phyloP scores from a whole-genome alignment of 2,888 invertebrate genomes.

The Trilocha varians region DNA sequence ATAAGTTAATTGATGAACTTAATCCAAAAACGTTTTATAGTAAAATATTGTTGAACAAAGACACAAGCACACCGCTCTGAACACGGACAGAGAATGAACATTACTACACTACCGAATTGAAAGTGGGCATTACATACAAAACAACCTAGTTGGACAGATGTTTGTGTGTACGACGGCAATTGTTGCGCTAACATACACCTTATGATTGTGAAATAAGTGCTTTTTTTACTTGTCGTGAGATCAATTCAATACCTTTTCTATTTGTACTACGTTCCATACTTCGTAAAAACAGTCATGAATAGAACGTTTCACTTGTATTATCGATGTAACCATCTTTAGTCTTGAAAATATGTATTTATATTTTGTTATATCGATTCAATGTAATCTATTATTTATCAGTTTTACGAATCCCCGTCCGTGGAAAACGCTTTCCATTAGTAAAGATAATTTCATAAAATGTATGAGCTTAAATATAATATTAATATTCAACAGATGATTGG shows the following conservation, averaged over 20 bases:
- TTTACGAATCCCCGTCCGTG: background rate
- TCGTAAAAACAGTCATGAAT: conserved; percentile 5
- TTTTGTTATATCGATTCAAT: background rate
- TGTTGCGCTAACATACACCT: background rate
- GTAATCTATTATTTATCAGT: background rate
- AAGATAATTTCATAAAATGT: no score
- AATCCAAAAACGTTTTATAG: conserved; percentile 14
- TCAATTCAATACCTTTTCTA: conserved; percentile 8
- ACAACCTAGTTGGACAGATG: conserved; percentile 35
- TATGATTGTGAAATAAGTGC: conserved; percentile 5
- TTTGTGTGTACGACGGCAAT: conserved; percentile 16
- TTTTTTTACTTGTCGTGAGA: conserved; percentile 7
- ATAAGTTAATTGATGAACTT: no score
- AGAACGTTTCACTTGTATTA: conserved; percentile 6
- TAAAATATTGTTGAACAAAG: conserved; percentile 23
- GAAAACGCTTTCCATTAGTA: background rate
- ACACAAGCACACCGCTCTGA: conserved; percentile 37
- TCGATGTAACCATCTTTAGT: conserved; percentile 6
- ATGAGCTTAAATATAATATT: no score
- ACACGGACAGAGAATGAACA: conserved; percentile 46
- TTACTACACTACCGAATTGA: conserved; percentile 36
- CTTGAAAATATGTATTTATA: conserved; percentile 1
- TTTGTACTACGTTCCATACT: conserved; percentile 5
- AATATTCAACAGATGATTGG: no score
- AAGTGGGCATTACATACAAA: conserved; percentile 41